Conservation (phyloP, 2,888 invertebrate species). For the Eristalis intricaria region DNA sequence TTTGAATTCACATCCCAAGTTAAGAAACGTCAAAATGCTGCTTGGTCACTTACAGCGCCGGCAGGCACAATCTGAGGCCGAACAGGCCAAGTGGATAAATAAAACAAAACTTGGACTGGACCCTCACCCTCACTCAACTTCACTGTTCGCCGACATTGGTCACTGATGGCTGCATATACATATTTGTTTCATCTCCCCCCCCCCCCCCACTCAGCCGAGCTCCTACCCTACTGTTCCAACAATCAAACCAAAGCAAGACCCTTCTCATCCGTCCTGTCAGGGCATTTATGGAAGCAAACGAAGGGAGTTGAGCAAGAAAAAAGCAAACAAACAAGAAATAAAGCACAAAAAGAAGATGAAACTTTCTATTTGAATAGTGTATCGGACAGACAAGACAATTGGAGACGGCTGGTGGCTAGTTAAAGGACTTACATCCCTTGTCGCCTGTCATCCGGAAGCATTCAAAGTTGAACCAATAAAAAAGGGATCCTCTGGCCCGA, state of each 20-base stretch:
- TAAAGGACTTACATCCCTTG: conserved; percentile 50
- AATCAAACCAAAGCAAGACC: conserved; percentile 19
- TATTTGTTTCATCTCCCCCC: conserved; percentile 36
- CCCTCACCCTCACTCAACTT: conserved; percentile 3
- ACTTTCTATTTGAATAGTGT: conserved; percentile 50
- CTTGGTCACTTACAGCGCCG: neutral
- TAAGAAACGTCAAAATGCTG: neutral
- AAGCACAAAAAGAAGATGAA: too few species aligned
- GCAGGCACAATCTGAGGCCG: conserved; percentile 20
- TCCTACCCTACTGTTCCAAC: neutral
- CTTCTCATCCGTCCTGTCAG: conserved; percentile 35
- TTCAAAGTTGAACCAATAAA: conserved; percentile 53
- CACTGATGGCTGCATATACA: conserved; percentile 59
- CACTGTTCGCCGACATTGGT: conserved; percentile 32
- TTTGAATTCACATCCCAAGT: conserved; percentile 42
- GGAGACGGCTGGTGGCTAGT: conserved; percentile 12
- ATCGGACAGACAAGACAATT: conserved; percentile 8
- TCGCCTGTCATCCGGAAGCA: conserved; percentile 56
- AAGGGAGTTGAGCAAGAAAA: neutral
- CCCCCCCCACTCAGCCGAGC: neutral
- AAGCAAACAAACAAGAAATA: too few species aligned
- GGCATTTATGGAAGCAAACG: neutral
- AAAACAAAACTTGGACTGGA: conserved; percentile 35
- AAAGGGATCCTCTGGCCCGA: neutral
- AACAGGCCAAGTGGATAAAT: conserved; percentile 57